Conservation (phyloP, 23 tunicate genomes). For the Styela plicata region DNA sequence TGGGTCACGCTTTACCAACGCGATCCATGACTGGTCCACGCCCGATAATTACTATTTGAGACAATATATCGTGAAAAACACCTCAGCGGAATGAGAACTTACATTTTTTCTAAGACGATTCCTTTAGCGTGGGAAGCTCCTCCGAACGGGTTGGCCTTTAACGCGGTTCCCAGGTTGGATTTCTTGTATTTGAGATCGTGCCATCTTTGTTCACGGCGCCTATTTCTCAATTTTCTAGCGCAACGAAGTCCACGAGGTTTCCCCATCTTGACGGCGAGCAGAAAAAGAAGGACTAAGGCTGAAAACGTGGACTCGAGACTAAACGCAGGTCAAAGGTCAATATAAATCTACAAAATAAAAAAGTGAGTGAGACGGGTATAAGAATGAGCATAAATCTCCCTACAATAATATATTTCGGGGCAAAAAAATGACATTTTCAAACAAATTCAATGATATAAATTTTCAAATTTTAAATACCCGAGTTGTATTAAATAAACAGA, state of each 20-base stretch:
- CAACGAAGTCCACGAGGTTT: slow-evolving; percentile 98
- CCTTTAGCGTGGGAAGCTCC: slow-evolving; percentile 99
- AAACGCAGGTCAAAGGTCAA: slow-evolving; percentile 17
- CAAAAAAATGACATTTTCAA: too few relatives aligned
- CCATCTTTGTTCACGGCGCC: slow-evolving; percentile 98
- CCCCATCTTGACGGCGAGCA: slow-evolving; percentile 47
- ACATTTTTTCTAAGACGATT: slow-evolving; percentile 99
- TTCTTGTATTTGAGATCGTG: slow-evolving; percentile 95
- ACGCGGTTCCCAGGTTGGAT: slow-evolving; percentile 94
- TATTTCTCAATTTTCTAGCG: slow-evolving; percentile 95
- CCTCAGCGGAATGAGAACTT: too few relatives aligned
- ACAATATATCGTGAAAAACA: too few relatives aligned
- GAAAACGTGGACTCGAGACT: slow-evolving; percentile 33
- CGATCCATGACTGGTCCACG: too few relatives aligned
- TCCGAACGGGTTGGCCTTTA: slow-evolving; percentile 99
- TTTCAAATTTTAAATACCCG: too few relatives aligned
- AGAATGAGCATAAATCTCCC: too few relatives aligned
- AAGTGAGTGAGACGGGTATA: too few relatives aligned
- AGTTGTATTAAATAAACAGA: too few relatives aligned
- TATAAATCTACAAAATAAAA: not conserved
- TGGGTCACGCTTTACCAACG: too few relatives aligned
- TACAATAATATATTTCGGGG: too few relatives aligned
- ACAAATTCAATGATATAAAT: too few relatives aligned
- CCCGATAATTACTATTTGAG: too few relatives aligned
- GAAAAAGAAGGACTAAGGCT: slow-evolving; percentile 26